Evolutionary conservation across 2,113 vertebrate genomes (phyloP), one percentile per base, ranked within the genome.

Genomic region (Protomyctophum bolini): DNA sequence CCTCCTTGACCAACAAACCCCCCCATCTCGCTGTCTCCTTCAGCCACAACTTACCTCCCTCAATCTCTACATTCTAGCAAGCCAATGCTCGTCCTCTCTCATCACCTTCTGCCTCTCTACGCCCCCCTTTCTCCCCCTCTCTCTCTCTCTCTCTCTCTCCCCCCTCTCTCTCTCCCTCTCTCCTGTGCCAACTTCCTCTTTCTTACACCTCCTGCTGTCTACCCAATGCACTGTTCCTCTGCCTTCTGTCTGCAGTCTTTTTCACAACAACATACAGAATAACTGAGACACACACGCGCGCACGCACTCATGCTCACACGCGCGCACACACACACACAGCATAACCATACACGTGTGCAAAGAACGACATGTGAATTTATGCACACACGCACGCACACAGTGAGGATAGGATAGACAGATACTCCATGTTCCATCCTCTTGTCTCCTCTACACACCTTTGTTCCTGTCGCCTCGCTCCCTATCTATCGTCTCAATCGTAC

Each of bases 101-200:
- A 41, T 75, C 58, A 61, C 69, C 70, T n/a, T 54, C 77, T 80
- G n/a, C 14, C 3, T 0, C 66, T 21, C 1, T 49, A 29, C 80
- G 80, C 75, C 70, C 69, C 67, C 72, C 74, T 54, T 41, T 66
- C 70, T 57, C 73, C 56, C 58, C 10, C 48, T 72, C 63, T 70
- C 76, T 58, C 77, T 67, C 70, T 79, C 60, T 70, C 74, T 76
- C 58, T 61, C 69, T 70, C 15, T 54, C 77, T 80, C 15, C 14
- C 3, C 66, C n/a, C 2, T 49, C 29, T 83, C 81, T 77, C 70
- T 67, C 68, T 72, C 74, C 55, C 46, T 66, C 70, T 57, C 73
- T 57, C 58, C 69, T 14, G 29, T 80, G 74, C 58, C 70, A 70
- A 52, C 61, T 72, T 50, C 56, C 29, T 51, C 52, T 66, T 21